Conservation (phyloP, 2,888 invertebrate species). For the Homarus gammarus region DNA sequence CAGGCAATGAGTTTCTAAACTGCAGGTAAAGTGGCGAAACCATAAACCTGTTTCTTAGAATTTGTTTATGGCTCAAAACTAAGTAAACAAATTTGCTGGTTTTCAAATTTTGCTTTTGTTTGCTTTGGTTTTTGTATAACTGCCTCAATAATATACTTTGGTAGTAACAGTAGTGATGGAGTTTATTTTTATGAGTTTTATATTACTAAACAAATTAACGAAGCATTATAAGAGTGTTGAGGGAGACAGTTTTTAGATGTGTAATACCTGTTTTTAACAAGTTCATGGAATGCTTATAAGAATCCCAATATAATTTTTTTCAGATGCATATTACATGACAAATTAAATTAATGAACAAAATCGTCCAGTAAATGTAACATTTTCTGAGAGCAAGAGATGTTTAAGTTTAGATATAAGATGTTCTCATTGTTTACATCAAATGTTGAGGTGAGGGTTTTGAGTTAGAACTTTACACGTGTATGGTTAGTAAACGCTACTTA, state of each 20-base stretch:
- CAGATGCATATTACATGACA: not conserved
- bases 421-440: not conserved
- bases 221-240: too few relatives aligned
- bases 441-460: not conserved
- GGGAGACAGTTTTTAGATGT: too few relatives aligned
- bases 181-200: not conserved
- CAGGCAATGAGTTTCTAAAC: too few relatives aligned
- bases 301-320: not conserved
- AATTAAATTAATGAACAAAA: not conserved
- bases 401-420: not conserved
- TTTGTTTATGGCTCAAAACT: too few relatives aligned
- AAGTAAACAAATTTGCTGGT: too few relatives aligned
- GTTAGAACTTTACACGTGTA: not conserved
- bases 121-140: not conserved
- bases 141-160: not conserved
- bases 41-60: too few relatives aligned
- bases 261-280: not conserved
- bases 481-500: not conserved
- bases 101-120: not conserved
- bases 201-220: too few relatives aligned
- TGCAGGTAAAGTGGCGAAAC: too few relatives aligned
- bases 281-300: not conserved
- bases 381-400: not conserved
- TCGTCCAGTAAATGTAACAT: not conserved
- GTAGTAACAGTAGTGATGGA: not conserved